Base-by-base conservation (phyloP, 2,113 vertebrate genomes). In the Pygoscelis antarcticus region DNA sequence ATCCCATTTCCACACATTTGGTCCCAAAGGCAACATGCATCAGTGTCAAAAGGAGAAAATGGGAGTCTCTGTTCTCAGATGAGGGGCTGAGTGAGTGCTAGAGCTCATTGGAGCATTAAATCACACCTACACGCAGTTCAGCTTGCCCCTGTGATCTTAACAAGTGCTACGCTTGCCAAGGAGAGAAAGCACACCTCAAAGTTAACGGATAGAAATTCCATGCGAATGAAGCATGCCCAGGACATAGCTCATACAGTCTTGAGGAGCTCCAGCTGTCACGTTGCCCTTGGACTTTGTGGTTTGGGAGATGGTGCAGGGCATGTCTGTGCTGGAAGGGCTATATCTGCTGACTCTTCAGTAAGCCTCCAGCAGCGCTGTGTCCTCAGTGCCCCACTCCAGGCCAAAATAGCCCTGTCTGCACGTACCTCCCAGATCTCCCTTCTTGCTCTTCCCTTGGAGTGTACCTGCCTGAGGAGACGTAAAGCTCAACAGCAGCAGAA, bases 31-130 rank as follows among this genome's bases (percentile, higher is more conserved):
- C 81, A 68, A 21, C 21, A 23, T 38, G 30, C 27, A 17, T 75
- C 77, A 89, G 61, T 4, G 11, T 86, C 57, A 68, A 61, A 65
- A 79, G 77, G 87, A 92, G 91, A 80, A 76, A 79, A 92, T n/a
- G 54, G 79, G 66, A 87, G 89, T 57, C 19, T 83, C 34, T 84
- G 80, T 54, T 83, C 86, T 79, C 74, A 75, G 6, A 29, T 42
- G 69, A 87, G 87, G 72, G 71, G 64, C 83, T 90, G 69, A 91
- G 90, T n/a, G 72, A 93, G 81, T 65, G 80, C 91, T 92, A 20
- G 79, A 83, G 91, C 91, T 91, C 89, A 32, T 10, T 54, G 70
- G 89, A 97, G 82, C 96, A 36, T 72, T 89, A 82, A 96, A 95
- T 95, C 93, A 46, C 75, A 91, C 75, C 81, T 80, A 60, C 74